Conservation (phyloP, 30 jellyfish, hydroid and myxozoan species). For the Aurelia aurita complex sp. Pacific region DNA sequence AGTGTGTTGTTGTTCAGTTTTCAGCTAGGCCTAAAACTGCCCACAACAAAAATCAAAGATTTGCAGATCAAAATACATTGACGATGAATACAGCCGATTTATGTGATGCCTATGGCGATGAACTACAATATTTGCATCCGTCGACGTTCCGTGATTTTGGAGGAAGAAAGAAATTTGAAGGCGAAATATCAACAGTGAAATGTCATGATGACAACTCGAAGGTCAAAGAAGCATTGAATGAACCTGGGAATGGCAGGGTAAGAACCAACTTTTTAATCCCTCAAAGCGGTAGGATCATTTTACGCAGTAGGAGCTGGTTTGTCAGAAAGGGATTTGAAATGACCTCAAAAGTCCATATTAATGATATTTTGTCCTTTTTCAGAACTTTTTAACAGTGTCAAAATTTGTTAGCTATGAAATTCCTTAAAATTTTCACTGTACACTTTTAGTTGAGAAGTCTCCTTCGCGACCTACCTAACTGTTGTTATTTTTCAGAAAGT, state of each 20-base stretch:
- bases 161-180: conserved; percentile 39
- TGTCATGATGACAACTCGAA: conserved; percentile 73
- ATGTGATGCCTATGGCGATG: conserved; percentile 79
- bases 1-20: not conserved
- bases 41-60: too few relatives aligned
- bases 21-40: not conserved
- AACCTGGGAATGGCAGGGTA: conserved; percentile 66
- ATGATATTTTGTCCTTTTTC: too few relatives aligned
- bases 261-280: not conserved
- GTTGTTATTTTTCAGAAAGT: too few relatives aligned
- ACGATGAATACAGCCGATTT: conserved; percentile 72
- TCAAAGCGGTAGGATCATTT: not conserved
- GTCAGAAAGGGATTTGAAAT: too few relatives aligned
- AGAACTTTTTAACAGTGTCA: too few relatives aligned
- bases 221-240: conserved; percentile 70
- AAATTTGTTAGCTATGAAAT: too few relatives aligned
- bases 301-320: not conserved
- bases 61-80: too few relatives aligned
- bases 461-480: too few relatives aligned
- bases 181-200: conserved; percentile 55
- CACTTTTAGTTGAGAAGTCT: too few relatives aligned
- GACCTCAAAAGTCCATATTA: too few relatives aligned
- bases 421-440: too few relatives aligned
- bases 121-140: conserved; percentile 46
- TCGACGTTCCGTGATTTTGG: conserved; percentile 59